These are phyloP conservation scores for Sternarchorhynchus goeldii DNA, from an alignment of 2,797 vertebrate species.

Conservation along the genomic window DNA sequence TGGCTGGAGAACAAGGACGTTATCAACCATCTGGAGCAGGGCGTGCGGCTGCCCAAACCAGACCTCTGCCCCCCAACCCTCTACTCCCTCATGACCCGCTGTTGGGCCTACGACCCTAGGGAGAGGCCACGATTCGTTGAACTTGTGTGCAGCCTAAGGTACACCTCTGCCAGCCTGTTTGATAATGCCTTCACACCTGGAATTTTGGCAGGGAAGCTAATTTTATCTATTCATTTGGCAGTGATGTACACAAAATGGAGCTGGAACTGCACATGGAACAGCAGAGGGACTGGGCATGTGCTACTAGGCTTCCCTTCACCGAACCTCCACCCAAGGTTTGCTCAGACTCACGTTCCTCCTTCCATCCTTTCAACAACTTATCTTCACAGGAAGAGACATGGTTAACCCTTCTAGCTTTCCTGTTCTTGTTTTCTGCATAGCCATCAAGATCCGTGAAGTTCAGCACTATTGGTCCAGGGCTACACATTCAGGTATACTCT, in stretches of 20 bases:
- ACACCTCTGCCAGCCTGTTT: conserved; percentile 26
- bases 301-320: conserved; percentile 54
- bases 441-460: conserved; percentile 48
- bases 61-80: conserved; percentile 85
- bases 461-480: conserved; percentile 52
- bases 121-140: conserved; percentile 86
- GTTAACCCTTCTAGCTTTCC: background rate
- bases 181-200: background rate
- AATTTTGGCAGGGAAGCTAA: background rate
- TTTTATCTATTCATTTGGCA: conserved; percentile 55
- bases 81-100: conserved; percentile 90
- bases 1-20: conserved; percentile 97
- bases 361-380: conserved; percentile 33
- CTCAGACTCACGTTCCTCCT: background rate
- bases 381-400: background rate
- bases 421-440: conserved; percentile 32
- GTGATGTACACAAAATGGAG: conserved; percentile 85
- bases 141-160: conserved; percentile 92
- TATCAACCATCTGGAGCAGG: conserved; percentile 91
- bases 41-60: conserved; percentile 89
- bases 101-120: conserved; percentile 91
- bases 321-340: conserved; percentile 88
- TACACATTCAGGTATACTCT: conserved; percentile 76
- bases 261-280: conserved; percentile 70
- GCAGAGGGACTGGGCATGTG: conserved; percentile 65